phyloP scores from a whole-genome alignment of 2,888 invertebrate species.

The Odontomyia ornata region DNA sequence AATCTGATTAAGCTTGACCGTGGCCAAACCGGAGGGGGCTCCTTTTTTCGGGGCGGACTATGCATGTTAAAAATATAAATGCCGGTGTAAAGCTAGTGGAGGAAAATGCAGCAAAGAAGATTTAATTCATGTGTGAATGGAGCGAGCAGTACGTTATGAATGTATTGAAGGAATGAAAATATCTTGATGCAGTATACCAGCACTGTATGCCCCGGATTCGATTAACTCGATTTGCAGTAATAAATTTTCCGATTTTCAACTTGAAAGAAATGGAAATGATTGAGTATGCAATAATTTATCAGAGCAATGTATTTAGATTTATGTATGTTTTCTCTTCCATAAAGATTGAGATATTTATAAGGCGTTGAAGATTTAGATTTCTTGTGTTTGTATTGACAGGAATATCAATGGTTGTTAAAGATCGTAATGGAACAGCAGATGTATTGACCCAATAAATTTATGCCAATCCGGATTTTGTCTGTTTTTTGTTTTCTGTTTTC shows the following conservation, averaged over 20 bases:
- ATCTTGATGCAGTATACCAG: not conserved
- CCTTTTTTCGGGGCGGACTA: not conserved
- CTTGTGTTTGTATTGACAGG: too few species aligned
- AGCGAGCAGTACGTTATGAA: not conserved
- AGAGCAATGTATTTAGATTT: not conserved
- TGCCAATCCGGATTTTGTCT: too few species aligned
- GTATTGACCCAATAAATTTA: too few species aligned
- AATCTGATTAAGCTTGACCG: not conserved
- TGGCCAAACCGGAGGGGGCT: not conserved
- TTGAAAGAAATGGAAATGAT: conserved; percentile 5
- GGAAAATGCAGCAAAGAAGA: too few species aligned
- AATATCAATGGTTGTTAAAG: too few species aligned
- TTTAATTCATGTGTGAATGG: too few species aligned
- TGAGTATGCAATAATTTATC: not conserved
- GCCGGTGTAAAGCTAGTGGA: too few species aligned
- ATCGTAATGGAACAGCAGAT: too few species aligned
- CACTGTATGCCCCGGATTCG: not conserved
- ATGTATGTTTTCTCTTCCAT: not conserved
- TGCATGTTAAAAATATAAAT: not conserved
- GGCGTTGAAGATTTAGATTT: not conserved
- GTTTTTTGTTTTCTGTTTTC: too few species aligned
- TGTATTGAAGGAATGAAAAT: not conserved
- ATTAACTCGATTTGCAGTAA: conserved; percentile 24
- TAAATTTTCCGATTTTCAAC: conserved; percentile 13
- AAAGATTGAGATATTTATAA: conserved; percentile 14